Percentiles rank a stretch among this genome's conserved stretches.
Conservation (phyloP, 1,140 invertebrate genomes). For the Catajapyx aquilonaris region DNA sequence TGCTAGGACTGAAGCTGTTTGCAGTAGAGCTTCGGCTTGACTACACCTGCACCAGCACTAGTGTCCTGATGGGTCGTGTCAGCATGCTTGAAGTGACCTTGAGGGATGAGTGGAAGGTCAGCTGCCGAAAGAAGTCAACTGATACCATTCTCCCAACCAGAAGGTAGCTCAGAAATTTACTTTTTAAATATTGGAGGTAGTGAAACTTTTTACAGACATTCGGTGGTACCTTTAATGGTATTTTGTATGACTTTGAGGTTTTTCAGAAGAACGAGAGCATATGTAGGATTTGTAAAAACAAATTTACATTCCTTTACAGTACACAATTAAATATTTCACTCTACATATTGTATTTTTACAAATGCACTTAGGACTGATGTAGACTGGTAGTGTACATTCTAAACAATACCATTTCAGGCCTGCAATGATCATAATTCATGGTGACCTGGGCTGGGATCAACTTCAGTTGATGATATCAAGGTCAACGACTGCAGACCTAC, state of each 20-base stretch:
- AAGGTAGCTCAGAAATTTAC: too few relatives aligned
- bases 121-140: conserved; percentile 17
- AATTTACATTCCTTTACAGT: too few relatives aligned
- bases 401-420: conserved; percentile 35
- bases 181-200: too few relatives aligned
- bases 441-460: conserved; percentile 83
- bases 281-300: too few relatives aligned
- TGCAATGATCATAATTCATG: conserved; percentile 80
- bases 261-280: too few relatives aligned
- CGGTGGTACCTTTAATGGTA: too few relatives aligned
- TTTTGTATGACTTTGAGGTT: too few relatives aligned
- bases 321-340: too few relatives aligned
- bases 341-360: background rate
- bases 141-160: conserved; percentile 15
- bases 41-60: conserved; percentile 80
- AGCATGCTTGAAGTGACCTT: conserved; percentile 57
- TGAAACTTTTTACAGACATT: too few relatives aligned
- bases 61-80: conserved; percentile 70
- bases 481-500: conserved; percentile 83
- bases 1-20: conserved; percentile 56
- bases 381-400: background rate
- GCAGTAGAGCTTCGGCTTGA: conserved; percentile 75
- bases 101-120: conserved; percentile 62
- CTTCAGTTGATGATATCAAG: conserved; percentile 89
- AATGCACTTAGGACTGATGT: background rate